Percentiles rank a stretch among this genome's conserved stretches.
These are phyloP conservation scores for Peromyscus melanophrys DNA, from an alignment of 2,797 vertebrate species.

Conservation along the genomic window DNA sequence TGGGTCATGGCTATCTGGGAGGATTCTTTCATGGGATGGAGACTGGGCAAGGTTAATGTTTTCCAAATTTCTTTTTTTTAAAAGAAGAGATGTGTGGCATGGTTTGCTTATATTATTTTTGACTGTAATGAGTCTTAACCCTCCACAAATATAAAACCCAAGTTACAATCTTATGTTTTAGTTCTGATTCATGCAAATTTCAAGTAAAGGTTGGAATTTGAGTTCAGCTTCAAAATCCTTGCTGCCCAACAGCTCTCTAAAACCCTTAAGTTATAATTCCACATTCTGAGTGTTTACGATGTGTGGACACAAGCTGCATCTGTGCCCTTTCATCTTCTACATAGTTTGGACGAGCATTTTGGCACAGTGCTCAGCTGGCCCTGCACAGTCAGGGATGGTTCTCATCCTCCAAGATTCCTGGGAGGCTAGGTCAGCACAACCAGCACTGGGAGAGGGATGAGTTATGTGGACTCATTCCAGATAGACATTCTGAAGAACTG, in stretches of 20 bases:
- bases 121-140: constrained; percentile 14
- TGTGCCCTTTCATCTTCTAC: constrained; percentile 46
- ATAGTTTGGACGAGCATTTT: constrained; percentile 33
- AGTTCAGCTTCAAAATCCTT: constrained; percentile 60
- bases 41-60: neutral
- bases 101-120: constrained; percentile 35
- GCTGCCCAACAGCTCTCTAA: constrained; percentile 40
- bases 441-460: constrained; percentile 17
- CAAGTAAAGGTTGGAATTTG: constrained; percentile 64
- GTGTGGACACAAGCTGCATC: constrained; percentile 47
- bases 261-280: constrained; percentile 40
- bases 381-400: constrained; percentile 18
- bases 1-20: neutral
- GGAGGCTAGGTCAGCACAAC: constrained; percentile 55
- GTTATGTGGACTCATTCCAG: constrained; percentile 21
- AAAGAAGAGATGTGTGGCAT: neutral
- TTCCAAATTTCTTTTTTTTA: constrained; percentile 24
- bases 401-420: neutral
- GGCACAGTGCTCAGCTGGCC: neutral
- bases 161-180: constrained; percentile 52
- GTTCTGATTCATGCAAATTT: constrained; percentile 58
- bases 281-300: constrained; percentile 40
- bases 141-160: neutral
- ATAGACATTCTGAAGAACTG: constrained; percentile 47
- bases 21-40: neutral